A percentile compares a stretch with the other conserved stretches of the same genome.
Conservation (phyloP, 2,797 vertebrate species). For the Gymnoscopelus microlampas region DNA sequence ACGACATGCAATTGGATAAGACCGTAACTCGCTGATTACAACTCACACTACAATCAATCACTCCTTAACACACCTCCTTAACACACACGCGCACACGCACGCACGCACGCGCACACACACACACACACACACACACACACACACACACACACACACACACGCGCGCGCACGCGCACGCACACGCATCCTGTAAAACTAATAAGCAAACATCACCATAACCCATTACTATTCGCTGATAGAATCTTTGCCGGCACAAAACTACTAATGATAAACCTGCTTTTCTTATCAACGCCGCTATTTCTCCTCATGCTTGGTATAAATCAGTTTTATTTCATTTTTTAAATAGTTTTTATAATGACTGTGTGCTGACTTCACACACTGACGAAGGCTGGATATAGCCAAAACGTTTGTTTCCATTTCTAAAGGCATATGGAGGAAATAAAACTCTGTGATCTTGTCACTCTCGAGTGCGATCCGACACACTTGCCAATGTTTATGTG, state of each 20-base stretch:
- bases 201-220: neutral
- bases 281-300: conserved; percentile 10
- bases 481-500: conserved; percentile 4
- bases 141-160: neutral
- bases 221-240: conserved; percentile 6
- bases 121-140: neutral
- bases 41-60: conserved; percentile 67
- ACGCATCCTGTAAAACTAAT: neutral
- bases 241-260: conserved; percentile 5
- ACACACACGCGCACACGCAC: neutral
- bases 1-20: conserved; percentile 65
- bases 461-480: no score
- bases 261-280: conserved; percentile 7
- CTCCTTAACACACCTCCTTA: conserved; percentile 48
- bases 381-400: no score
- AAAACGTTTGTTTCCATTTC: no score
- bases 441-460: no score
- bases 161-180: neutral
- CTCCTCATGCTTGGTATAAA: conserved; percentile 9
- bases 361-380: no score
- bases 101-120: neutral
- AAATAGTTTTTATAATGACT: conserved; percentile 5
- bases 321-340: conserved; percentile 4
- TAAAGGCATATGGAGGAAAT: no score
- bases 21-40: conserved; percentile 67